Percentiles rank a stretch among this genome's conserved stretches.
Conservation (phyloP, 2,888 invertebrate genomes). For the Agrotis clavis region DNA sequence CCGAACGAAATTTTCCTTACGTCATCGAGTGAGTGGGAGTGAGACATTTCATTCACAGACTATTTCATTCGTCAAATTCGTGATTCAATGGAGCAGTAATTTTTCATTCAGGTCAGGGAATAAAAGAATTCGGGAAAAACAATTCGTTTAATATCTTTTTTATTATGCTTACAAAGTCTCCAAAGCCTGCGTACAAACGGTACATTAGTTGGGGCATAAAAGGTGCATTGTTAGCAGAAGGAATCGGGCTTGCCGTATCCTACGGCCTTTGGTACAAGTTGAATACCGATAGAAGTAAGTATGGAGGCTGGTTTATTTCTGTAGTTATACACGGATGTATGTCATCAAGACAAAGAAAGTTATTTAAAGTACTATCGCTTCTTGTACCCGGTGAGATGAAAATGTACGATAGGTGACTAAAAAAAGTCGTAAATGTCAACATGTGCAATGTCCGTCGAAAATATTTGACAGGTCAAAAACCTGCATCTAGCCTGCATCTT, state of each 20-base stretch:
- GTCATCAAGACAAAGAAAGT: conserved; percentile 27
- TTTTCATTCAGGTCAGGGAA: conserved; percentile 28
- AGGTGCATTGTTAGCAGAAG: conserved; percentile 91
- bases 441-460: conserved; percentile 39
- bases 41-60: conserved; percentile 1
- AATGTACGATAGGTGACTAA: neutral
- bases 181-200: conserved; percentile 90
- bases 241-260: conserved; percentile 90
- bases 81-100: conserved; percentile 55
- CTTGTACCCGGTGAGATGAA: neutral
- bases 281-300: conserved; percentile 93
- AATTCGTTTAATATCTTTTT: conserved; percentile 50
- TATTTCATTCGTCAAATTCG: conserved; percentile 50
- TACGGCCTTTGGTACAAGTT: conserved; percentile 93
- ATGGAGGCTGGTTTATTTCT: conserved; percentile 67
- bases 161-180: conserved; percentile 93
- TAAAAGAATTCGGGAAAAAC: conserved; percentile 25
- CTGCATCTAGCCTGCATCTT: conserved; percentile 13
- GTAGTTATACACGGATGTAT: conserved; percentile 8
- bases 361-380: conserved; percentile 1
- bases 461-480: conserved; percentile 24
- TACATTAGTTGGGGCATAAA: conserved; percentile 90
- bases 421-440: conserved; percentile 43
- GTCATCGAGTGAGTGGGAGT: conserved; percentile 66
- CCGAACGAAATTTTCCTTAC: conserved; percentile 68